phyloP scores from a whole-genome alignment of 1,140 invertebrate genomes.

The Pantala flavescens region DNA sequence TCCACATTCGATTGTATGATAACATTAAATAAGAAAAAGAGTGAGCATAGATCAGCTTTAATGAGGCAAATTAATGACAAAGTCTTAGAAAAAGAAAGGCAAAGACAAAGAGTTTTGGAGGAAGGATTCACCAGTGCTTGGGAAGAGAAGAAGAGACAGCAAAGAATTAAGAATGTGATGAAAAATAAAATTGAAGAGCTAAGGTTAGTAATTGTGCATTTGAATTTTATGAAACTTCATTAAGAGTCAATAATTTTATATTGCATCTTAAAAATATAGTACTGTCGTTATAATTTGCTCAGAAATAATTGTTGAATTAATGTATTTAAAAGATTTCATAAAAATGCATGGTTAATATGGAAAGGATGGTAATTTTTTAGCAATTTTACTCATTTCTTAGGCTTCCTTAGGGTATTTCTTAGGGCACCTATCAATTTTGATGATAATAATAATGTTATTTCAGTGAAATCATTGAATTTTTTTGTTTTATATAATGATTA shows the following conservation, averaged over 20 bases:
- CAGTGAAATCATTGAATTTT: not conserved
- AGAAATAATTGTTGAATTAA: not conserved
- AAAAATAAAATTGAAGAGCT: constrained; percentile 47
- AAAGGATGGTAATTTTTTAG: not conserved
- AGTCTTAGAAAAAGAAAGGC: constrained; percentile 46
- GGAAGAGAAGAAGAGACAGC: constrained; percentile 44
- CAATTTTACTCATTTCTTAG: not conserved
- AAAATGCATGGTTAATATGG: too few relatives aligned
- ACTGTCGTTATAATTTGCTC: not conserved
- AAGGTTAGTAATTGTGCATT: constrained; percentile 22
- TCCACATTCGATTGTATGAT: not conserved
- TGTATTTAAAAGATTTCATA: not conserved
- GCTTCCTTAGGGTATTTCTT: not conserved
- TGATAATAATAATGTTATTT: not conserved
- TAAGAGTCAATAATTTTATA: not conserved
- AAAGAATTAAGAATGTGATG: constrained; percentile 44
- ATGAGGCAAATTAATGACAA: constrained; percentile 57
- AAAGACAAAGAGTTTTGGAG: constrained; percentile 47
- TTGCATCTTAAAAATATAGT: not conserved
- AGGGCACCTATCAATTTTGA: not conserved
- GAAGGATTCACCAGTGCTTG: constrained; percentile 49
- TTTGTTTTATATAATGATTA: too few relatives aligned
- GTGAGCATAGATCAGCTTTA: constrained; percentile 25
- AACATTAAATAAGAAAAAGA: constrained; percentile 21
- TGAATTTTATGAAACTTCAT: too few relatives aligned